Conservation (phyloP, 2,797 vertebrate genomes). For the Anolis apletophallus region DNA sequence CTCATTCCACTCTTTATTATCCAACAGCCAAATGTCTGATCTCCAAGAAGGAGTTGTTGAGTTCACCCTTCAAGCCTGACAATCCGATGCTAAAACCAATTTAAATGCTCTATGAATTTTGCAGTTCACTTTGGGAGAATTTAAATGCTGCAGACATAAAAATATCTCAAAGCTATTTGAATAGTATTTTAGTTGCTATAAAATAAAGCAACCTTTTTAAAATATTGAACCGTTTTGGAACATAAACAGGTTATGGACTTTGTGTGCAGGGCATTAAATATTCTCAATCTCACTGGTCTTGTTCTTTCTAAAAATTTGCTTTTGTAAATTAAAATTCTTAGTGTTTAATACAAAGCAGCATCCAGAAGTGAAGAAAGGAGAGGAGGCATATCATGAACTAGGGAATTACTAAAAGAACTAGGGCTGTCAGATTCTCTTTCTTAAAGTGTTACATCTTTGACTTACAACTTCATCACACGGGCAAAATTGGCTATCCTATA, state of each 20-base stretch:
- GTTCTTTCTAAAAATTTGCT: not conserved
- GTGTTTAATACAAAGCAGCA: conserved; percentile 9
- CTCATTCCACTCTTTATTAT: conserved; percentile 16
- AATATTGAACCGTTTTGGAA: conserved; percentile 36
- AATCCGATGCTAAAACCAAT: not conserved
- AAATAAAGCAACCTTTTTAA: conserved; percentile 40
- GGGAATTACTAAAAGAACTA: not conserved
- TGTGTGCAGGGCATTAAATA: conserved; percentile 49
- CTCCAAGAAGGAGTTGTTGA: conserved; percentile 15
- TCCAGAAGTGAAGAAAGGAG: not conserved
- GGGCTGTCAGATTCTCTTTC: conserved; percentile 37
- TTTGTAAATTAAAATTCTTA: conserved; percentile 44
- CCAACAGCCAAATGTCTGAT: conserved; percentile 16
- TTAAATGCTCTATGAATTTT: conserved; percentile 40
- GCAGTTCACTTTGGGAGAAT: conserved; percentile 37
- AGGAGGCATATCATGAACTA: not conserved
- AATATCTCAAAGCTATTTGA: conserved; percentile 4
- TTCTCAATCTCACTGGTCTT: conserved; percentile 4
- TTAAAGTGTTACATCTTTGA: conserved; percentile 41
- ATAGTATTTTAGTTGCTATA: conserved; percentile 30
- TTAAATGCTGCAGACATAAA: conserved; percentile 27
- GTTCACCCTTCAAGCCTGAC: conserved; percentile 39
- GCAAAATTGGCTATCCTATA: no score
- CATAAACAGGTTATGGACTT: conserved; percentile 25
- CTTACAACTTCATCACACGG: conserved; percentile 21